A percentile compares a stretch with the other conserved stretches of the same genome.
phyloP scores from a whole-genome alignment of 2,797 vertebrate species.

The Lerista edwardsae region DNA sequence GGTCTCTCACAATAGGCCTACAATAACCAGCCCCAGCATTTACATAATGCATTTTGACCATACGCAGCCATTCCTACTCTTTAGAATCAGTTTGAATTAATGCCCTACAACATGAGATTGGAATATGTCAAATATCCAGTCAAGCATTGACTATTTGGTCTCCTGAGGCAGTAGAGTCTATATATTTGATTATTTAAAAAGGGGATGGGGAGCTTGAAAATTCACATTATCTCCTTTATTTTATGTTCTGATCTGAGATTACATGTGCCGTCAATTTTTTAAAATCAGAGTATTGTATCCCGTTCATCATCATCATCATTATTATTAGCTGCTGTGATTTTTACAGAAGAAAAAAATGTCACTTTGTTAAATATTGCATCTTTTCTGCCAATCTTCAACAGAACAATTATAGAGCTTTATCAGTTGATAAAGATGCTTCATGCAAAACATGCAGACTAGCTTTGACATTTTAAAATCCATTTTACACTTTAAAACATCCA shows the following conservation, averaged over 20 bases:
- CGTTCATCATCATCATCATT: constrained; percentile 11
- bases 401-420: not conserved
- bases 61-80: constrained; percentile 41
- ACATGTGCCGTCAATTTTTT: not conserved
- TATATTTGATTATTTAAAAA: not conserved
- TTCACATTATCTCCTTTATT: constrained; percentile 22
- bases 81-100: constrained; percentile 49
- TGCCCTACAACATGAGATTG: constrained; percentile 28
- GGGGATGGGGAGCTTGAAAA: not conserved
- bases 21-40: constrained; percentile 20
- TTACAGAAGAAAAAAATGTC: not conserved
- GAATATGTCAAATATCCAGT: constrained; percentile 36
- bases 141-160: constrained; percentile 19
- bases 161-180: constrained; percentile 44
- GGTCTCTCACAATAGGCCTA: not conserved
- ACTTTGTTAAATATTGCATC: not conserved
- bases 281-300: not conserved
- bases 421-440: not conserved
- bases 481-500: constrained; percentile 10
- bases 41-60: constrained; percentile 33
- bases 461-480: not conserved
- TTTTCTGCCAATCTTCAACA: not conserved
- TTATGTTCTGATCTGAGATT: constrained; percentile 17
- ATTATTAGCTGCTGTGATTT: not conserved
- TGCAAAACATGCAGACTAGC: not conserved